Percentiles rank a stretch among this genome's conserved stretches.
Evolutionary conservation across 2,797 vertebrate genomes (phyloP).

Genomic region (Pygocentrus nattereri): DNA sequence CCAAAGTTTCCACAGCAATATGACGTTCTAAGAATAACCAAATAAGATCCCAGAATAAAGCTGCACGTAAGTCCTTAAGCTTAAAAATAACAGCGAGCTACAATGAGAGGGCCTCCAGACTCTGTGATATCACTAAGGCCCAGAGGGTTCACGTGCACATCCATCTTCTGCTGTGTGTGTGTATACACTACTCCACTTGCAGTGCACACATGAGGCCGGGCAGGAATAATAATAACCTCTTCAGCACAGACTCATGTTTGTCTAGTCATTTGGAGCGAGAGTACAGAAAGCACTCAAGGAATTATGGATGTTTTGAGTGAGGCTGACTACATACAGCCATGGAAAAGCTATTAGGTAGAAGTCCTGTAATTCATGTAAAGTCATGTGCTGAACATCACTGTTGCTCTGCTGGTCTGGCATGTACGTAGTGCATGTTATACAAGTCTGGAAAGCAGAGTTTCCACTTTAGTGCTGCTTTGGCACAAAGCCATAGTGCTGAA

Average conservation of each 20-base stretch:
- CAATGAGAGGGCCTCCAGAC: background rate
- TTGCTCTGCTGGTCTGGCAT: background rate
- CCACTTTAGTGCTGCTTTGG: background rate
- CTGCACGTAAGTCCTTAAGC: background rate
- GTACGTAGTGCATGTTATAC: background rate
- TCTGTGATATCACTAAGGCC: background rate
- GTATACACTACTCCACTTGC: background rate
- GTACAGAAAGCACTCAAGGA: background rate
- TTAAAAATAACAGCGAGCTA: background rate
- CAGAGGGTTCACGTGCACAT: background rate
- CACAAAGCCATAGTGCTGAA: background rate
- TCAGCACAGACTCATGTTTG: slow-evolving; percentile 23
- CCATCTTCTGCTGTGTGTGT: background rate
- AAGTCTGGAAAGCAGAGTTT: background rate
- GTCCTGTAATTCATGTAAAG: slow-evolving; percentile 11
- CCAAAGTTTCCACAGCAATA: background rate
- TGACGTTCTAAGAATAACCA: slow-evolving; percentile 12
- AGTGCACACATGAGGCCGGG: slow-evolving; percentile 12
- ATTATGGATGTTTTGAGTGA: slow-evolving; percentile 21
- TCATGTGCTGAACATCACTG: background rate
- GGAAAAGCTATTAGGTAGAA: slow-evolving; percentile 20
- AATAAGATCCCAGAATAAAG: slow-evolving; percentile 9
- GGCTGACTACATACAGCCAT: background rate
- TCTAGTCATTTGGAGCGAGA: background rate
- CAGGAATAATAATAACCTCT: background rate